These are phyloP conservation scores for Polypedilum vanderplanki DNA, from an alignment of 1,140 invertebrate genomes.

Conservation along the genomic window DNA sequence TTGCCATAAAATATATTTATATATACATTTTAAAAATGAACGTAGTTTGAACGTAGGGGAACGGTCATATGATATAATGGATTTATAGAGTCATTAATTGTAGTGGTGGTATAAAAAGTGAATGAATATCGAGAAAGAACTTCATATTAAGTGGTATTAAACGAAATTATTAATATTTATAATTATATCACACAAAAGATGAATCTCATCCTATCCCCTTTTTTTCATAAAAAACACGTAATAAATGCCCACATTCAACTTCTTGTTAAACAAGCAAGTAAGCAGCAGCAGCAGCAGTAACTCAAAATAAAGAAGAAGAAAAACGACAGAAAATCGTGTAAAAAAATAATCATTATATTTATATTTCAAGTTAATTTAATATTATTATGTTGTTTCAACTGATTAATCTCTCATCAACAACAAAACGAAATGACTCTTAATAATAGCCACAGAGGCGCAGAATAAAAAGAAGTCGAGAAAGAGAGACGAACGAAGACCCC, in stretches of 20 bases:
- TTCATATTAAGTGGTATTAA: too few species aligned
- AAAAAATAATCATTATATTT: conserved; percentile 24
- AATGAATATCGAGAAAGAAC: too few species aligned
- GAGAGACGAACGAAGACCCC: too few species aligned
- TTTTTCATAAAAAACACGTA: too few species aligned
- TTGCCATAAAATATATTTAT: neutral
- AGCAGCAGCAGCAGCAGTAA: too few species aligned
- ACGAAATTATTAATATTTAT: too few species aligned
- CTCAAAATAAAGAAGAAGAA: neutral
- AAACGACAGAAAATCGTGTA: conserved; percentile 26
- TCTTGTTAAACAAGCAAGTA: too few species aligned
- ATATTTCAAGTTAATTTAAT: conserved; percentile 29
- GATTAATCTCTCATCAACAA: conserved; percentile 27
- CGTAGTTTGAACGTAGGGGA: neutral
- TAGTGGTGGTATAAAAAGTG: too few species aligned
- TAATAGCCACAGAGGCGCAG: neutral
- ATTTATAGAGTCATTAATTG: too few species aligned
- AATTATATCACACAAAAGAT: too few species aligned
- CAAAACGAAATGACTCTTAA: conserved; percentile 27
- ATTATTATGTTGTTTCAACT: conserved; percentile 28
- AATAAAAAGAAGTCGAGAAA: neutral
- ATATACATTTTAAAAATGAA: neutral
- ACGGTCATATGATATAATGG: conserved; percentile 2
- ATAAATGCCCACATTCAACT: too few species aligned
- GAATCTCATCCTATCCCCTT: too few species aligned